Evolutionary conservation across 2,888 invertebrate species (phyloP), one percentile per base, ranked within the genome.

Genomic region (Drosophila mimica): DNA sequence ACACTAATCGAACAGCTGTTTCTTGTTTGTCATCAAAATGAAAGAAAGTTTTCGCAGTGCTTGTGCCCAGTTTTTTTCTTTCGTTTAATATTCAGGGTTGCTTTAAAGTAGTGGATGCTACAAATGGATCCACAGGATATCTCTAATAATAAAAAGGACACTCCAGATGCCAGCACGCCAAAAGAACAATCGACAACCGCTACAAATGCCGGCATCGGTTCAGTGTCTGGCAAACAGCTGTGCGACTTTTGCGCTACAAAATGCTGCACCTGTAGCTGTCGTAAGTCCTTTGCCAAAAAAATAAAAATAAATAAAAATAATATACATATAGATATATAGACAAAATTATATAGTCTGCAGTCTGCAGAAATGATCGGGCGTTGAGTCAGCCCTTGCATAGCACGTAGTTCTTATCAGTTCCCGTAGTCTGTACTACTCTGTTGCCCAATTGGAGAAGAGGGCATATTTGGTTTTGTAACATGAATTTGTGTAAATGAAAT

Each of bases 1-100:
- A 79, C 77, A 77, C 77, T 75, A 1, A 0, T 33, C 58, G 17
- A 17, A 59, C 76, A 78, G 74, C 76, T 78, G 76, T 59, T 51
- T 34, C 43, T 57, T 15, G 40, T 36, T 40, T 51, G 60, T 34
- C 25, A 59, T 17, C 38, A 36, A 57, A 63, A 61, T 34, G 53
- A 2, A n/a, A 33, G 30, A 17, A 40, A 49, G n/a, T 31, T 57
- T 13, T 9, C 15, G 20, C 34, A 11, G 36, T 11, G 28, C n/a
- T 33, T n/a, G 40, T 17, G 40, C 17, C 36, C 15, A 6, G 15
- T 43, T 34, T 38, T n/a, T 58, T 57, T 58, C 9, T 28, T 38
- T 15, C 25, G 6, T n/a, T 4, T n/a, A 56, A 4, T 7, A 38
- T 30, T 30, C 20, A 30, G 13, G 20, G 8, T 63, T 25, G 25